Conservation (phyloP, 2,113 vertebrate genomes). For the Cyprinodon variegatus region DNA sequence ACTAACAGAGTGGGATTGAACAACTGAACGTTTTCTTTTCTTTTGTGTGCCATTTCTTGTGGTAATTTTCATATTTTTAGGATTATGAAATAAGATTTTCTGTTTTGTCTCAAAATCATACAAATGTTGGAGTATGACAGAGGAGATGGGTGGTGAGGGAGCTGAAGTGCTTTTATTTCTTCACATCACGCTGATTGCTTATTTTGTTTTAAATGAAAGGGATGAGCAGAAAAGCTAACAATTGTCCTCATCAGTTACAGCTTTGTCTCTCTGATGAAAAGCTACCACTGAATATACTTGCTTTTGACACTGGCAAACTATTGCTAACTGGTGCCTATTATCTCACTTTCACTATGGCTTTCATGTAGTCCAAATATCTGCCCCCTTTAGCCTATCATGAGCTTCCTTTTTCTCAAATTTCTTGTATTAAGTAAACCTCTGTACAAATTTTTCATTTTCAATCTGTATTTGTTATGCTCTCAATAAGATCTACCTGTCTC, state of each 20-base stretch:
- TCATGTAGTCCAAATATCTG: constrained; percentile 35
- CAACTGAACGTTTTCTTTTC: constrained; percentile 26
- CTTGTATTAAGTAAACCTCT: neutral
- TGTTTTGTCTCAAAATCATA: constrained; percentile 58
- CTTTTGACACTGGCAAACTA: constrained; percentile 47
- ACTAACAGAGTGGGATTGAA: constrained; percentile 47
- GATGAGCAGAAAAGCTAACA: constrained; percentile 68
- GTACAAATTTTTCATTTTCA: constrained; percentile 11
- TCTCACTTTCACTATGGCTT: constrained; percentile 15
- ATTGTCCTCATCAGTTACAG: constrained; percentile 68
- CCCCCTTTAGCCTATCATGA: neutral
- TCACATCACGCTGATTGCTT: constrained; percentile 68
- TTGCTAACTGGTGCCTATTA: constrained; percentile 53
- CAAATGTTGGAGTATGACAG: constrained; percentile 36
- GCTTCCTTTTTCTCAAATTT: neutral
- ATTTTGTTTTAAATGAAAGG: constrained; percentile 68
- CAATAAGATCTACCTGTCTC: neutral
- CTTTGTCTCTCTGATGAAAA: constrained; percentile 66
- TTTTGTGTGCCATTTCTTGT: constrained; percentile 41
- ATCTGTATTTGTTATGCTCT: neutral
- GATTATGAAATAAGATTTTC: constrained; percentile 53
- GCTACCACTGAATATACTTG: constrained; percentile 47
- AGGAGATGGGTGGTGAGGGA: neutral
- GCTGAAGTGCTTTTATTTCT: constrained; percentile 52
- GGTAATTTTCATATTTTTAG: constrained; percentile 50